Evolutionary conservation across 2,888 invertebrate genomes (phyloP).

Genomic region (Eretmocerus hayati): DNA sequence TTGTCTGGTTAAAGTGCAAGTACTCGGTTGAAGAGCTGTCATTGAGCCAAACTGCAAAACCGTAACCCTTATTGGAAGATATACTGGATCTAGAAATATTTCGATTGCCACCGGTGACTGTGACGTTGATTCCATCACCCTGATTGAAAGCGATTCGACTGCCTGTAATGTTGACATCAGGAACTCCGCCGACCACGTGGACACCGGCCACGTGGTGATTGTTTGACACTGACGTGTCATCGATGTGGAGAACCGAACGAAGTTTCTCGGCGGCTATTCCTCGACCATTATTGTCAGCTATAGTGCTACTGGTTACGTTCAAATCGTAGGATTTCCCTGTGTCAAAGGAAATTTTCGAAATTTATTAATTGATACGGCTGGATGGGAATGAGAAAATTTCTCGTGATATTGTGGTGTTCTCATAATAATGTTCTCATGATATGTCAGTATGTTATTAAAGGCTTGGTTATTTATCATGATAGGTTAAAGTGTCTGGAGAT

Average conservation of each 20-base stretch:
- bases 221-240: conserved; percentile 73
- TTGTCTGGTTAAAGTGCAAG: conserved; percentile 75
- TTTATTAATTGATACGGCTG: too few species aligned
- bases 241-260: conserved; percentile 80
- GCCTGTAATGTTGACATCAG: conserved; percentile 88
- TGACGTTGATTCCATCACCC: conserved; percentile 93
- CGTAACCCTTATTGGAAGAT: conserved; percentile 82
- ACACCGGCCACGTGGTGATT: conserved; percentile 88
- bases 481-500: neutral
- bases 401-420: neutral
- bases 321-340: conserved; percentile 71
- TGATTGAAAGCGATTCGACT: conserved; percentile 84
- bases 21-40: conserved; percentile 73
- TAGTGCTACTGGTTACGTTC: conserved; percentile 75
- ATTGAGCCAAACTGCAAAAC: conserved; percentile 85
- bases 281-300: conserved; percentile 86
- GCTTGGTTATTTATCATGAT: too few species aligned
- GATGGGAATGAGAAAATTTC: neutral
- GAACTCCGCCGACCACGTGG: conserved; percentile 83
- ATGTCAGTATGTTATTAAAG: neutral
- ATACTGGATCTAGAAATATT: conserved; percentile 84
- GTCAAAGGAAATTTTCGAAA: neutral
- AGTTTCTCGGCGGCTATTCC: conserved; percentile 92
- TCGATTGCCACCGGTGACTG: conserved; percentile 87
- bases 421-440: neutral